Base-by-base conservation (phyloP, 2,113 vertebrate genomes). In the Plestiodon gilberti region DNA sequence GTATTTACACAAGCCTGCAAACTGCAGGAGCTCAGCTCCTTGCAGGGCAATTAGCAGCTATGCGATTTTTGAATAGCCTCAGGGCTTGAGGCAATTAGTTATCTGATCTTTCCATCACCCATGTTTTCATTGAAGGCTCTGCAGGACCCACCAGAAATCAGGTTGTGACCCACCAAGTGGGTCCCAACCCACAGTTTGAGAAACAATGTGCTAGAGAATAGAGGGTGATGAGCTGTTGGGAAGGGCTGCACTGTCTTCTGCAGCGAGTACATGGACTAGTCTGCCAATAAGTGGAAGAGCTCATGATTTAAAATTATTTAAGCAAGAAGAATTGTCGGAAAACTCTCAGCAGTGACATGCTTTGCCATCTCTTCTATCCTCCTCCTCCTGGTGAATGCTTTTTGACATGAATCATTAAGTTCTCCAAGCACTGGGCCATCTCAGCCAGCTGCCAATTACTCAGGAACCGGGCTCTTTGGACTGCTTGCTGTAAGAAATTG, bases 401-500 rank as follows among this genome's bases (percentile, higher is more conserved):
- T 92, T 89, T 92, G 93, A 93, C 87, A 94, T 90, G 93, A 95
- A 92, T 95, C 94, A 92, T 95, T 95, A 95, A 93, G 90, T 89
- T 93, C 87, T 83, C 88, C 80, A 82, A 89, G 92, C 91, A 94
- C 88, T 90, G 84, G 86, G 78, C 0, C 3, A 85, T 91, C 91
- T 87, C 93, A 94, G 93, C 87, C 94, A 84, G 92, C 91, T 90
- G 61, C 94, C 95, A 95, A 95, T 96, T 94, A 95, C 93, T 95
- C 94, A 95, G 93, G 90, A 95, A 90, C 92, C 92, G 82, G 87
- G n/a, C 92, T 93, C 93, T 92, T 91, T 48, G 82, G 82, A 92
- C 91, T 90, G 86, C 93, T 94, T 94, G 89, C 92, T 20, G 6
- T 95, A 96, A 95, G 93, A 95, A 95, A 96, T 95, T 92, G 92